Conservation (phyloP, 2,113 vertebrate genomes). For the Mus spicilegus region DNA sequence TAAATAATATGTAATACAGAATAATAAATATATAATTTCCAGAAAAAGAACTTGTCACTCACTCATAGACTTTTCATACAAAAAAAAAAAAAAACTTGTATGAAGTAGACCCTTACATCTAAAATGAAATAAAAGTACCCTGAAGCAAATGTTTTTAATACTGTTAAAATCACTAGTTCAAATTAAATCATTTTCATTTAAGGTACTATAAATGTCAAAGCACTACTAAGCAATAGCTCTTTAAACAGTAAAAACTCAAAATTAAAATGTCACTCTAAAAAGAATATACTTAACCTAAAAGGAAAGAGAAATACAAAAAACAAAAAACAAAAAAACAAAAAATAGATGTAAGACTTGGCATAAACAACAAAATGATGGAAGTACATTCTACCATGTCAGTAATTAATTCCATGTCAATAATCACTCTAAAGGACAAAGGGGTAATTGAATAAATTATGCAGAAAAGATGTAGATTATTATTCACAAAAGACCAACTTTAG, state of each 20-base stretch:
- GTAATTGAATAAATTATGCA: neutral
- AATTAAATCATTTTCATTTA: neutral
- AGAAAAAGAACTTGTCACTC: neutral
- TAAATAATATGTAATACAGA: neutral
- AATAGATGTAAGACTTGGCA: neutral
- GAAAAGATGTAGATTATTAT: neutral
- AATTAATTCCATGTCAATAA: neutral
- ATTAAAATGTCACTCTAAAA: neutral
- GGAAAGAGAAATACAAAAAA: neutral
- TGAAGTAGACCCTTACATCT: neutral
- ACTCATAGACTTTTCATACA: neutral
- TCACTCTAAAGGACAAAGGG: neutral
- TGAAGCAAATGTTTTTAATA: neutral
- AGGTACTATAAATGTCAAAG: neutral
- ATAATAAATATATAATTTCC: neutral
- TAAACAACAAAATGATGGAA: neutral
- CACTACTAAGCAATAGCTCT: neutral
- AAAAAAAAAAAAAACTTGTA: neutral
- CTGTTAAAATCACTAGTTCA: neutral
- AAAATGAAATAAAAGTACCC: neutral
- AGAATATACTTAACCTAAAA: neutral
- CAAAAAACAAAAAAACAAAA: no score
- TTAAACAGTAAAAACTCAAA: neutral
- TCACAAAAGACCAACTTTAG: neutral
- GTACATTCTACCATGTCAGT: neutral